Conservation (phyloP, 2,797 vertebrate genomes). For the Menidia menidia region DNA sequence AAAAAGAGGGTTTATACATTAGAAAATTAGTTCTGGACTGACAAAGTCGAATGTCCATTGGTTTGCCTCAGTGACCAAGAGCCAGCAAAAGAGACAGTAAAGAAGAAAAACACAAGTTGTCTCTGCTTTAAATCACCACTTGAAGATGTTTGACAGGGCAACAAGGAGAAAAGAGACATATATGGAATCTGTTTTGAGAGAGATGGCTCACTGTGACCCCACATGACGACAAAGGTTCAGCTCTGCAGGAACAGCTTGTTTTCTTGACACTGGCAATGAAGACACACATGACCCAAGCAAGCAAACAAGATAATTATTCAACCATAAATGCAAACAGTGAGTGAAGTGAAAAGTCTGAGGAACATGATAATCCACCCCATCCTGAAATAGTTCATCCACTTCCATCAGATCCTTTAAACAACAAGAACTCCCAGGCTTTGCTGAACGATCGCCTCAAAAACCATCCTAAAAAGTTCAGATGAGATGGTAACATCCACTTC, state of each 20-base stretch:
- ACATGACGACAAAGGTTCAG: conserved; percentile 40
- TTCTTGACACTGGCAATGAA: conserved; percentile 58
- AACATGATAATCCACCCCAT: conserved; percentile 36
- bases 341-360: conserved; percentile 35
- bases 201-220: conserved; percentile 41
- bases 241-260: conserved; percentile 50
- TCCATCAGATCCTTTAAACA: conserved; percentile 48
- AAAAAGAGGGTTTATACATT: conserved; percentile 15
- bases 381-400: conserved; percentile 39
- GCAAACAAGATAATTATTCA: conserved; percentile 49
- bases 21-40: background rate
- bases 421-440: conserved; percentile 19
- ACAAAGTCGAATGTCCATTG: conserved; percentile 1
- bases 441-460: conserved; percentile 6
- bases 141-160: conserved; percentile 40
- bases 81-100: conserved; percentile 12
- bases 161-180: conserved; percentile 55
- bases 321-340: conserved; percentile 47
- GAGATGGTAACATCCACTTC: conserved; percentile 43
- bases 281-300: conserved; percentile 35
- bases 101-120: conserved; percentile 46
- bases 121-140: conserved; percentile 36
- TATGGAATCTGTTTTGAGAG: conserved; percentile 61
- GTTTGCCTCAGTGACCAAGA: conserved; percentile 13
- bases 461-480: conserved; percentile 31